A percentile compares a stretch with the other conserved stretches of the same genome.
Conservation (phyloP, 2,113 vertebrate species). For the Corythornis madagascariensis region DNA sequence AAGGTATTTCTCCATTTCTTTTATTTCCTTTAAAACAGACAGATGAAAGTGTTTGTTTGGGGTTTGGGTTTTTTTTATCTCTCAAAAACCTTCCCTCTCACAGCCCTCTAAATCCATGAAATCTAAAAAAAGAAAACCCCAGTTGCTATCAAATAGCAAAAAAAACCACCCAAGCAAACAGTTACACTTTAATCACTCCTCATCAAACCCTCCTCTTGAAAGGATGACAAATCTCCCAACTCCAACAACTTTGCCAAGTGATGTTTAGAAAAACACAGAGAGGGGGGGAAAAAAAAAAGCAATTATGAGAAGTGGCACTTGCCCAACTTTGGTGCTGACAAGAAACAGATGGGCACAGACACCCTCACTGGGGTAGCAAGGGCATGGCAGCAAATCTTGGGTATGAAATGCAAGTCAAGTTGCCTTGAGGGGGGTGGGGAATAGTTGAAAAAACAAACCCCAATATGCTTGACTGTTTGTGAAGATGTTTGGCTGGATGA, state of each 20-base stretch:
- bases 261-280: neutral
- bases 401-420: neutral
- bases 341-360: slow-evolving; percentile 37
- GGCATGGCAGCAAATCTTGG: neutral
- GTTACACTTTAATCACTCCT: neutral
- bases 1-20: neutral
- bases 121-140: neutral
- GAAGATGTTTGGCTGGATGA: neutral
- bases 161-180: neutral
- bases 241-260: neutral
- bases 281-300: neutral
- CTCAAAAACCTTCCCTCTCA: neutral
- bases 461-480: neutral
- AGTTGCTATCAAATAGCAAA: neutral
- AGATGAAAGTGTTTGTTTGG: neutral
- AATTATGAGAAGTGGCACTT: slow-evolving; percentile 46
- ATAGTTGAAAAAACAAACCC: neutral
- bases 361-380: neutral
- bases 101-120: neutral
- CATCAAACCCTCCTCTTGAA: neutral
- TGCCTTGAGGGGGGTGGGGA: neutral
- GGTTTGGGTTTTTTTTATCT: neutral
- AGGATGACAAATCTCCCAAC: slow-evolving; percentile 18
- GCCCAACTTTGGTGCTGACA: slow-evolving; percentile 37
- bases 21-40: neutral